Percentiles rank a stretch among this genome's conserved stretches.
These are phyloP conservation scores for Carassius gibelio DNA, from an alignment of 2,113 vertebrate species.

Conservation along the genomic window DNA sequence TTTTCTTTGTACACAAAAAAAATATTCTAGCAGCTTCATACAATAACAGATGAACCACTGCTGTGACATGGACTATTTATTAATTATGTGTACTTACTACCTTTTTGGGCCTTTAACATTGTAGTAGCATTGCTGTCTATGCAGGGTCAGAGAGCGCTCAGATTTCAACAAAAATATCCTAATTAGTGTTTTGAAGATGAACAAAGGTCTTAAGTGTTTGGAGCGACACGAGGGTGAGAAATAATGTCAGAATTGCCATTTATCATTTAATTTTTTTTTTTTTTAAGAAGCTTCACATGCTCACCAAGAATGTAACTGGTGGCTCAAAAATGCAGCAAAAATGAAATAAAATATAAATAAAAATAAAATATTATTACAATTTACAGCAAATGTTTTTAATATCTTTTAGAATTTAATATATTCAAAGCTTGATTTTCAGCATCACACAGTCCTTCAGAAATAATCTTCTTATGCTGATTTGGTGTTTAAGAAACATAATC, in stretches of 20 bases:
- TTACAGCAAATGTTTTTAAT: neutral
- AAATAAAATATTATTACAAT: neutral
- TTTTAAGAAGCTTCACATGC: neutral
- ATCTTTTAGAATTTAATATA: neutral
- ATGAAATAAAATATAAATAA: too few species aligned
- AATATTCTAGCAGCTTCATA: neutral
- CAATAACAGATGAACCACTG: neutral
- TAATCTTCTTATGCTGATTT: neutral
- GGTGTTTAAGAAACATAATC: neutral
- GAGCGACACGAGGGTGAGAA: too few species aligned
- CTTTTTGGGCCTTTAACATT: neutral
- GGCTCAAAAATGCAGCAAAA: too few species aligned
- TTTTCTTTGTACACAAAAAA: neutral
- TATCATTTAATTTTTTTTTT: neutral
- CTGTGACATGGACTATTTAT: too few species aligned
- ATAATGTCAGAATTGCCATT: too few species aligned
- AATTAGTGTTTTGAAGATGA: too few species aligned
- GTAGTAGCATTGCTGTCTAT: too few species aligned
- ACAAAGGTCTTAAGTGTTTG: too few species aligned
- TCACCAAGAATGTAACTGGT: too few species aligned
- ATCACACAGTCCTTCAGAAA: neutral
- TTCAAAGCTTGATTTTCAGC: neutral
- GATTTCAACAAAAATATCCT: too few species aligned
- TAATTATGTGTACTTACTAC: neutral
- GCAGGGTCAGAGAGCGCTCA: too few species aligned